phyloP scores from a whole-genome alignment of 2,113 vertebrate genomes.

The Nestor notabilis region DNA sequence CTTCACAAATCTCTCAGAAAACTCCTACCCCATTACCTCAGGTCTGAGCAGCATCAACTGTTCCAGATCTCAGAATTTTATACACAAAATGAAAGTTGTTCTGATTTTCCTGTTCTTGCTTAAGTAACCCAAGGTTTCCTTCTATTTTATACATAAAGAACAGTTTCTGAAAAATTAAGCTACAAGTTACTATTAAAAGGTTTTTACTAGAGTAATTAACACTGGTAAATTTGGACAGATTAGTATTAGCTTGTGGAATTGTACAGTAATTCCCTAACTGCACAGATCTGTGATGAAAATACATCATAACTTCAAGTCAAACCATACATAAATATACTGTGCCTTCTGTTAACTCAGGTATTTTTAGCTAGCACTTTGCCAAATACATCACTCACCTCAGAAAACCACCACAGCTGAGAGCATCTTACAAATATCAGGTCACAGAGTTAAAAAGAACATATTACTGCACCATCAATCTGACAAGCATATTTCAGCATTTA shows the following conservation, averaged over 20 bases:
- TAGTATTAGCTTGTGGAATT: background rate
- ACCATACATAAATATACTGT: background rate
- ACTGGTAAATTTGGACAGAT: background rate
- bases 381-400: background rate
- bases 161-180: background rate
- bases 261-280: background rate
- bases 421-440: background rate
- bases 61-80: background rate
- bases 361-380: constrained; percentile 4
- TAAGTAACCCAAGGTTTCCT: background rate
- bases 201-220: background rate
- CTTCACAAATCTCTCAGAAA: background rate
- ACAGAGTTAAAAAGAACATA: background rate
- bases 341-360: background rate
- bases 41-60: background rate
- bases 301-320: background rate
- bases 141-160: background rate
- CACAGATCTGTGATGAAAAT: background rate
- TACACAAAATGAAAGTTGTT: background rate
- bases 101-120: background rate
- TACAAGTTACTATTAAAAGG: background rate
- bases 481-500: background rate
- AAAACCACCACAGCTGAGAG: background rate
- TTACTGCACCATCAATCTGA: background rate
- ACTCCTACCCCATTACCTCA: background rate